Percentiles rank a stretch among this genome's conserved stretches.
Evolutionary conservation across 2,797 vertebrate species (phyloP).

Genomic region (Enteromius trimaculatus): DNA sequence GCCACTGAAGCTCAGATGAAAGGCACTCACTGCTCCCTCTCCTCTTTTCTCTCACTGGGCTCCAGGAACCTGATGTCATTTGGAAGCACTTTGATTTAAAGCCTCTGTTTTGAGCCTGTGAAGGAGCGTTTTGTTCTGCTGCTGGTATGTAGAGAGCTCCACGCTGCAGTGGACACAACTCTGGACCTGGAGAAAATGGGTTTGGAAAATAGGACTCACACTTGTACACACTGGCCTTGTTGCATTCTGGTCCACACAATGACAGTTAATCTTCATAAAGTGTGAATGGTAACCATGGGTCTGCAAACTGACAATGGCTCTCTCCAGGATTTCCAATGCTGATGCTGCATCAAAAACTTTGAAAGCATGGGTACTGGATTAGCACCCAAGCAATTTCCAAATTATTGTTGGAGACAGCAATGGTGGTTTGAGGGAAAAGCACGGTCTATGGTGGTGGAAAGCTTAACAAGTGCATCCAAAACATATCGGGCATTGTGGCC

Average conservation of each 20-base stretch:
- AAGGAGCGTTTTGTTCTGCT: slow-evolving; percentile 69
- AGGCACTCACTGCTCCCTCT: slow-evolving; percentile 66
- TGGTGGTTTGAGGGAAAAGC: not conserved
- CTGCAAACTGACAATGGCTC: slow-evolving; percentile 61
- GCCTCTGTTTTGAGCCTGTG: slow-evolving; percentile 71
- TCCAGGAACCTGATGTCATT: slow-evolving; percentile 70
- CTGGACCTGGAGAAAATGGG: slow-evolving; percentile 55
- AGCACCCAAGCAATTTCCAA: slow-evolving; percentile 44
- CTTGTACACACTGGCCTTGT: slow-evolving; percentile 60
- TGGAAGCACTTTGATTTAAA: slow-evolving; percentile 71
- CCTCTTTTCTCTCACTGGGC: slow-evolving; percentile 62
- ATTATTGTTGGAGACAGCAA: slow-evolving; percentile 30
- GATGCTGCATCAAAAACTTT: slow-evolving; percentile 62
- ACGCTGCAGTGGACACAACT: slow-evolving; percentile 51
- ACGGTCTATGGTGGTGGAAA: not conserved
- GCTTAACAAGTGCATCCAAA: slow-evolving; percentile 35
- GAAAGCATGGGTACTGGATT: slow-evolving; percentile 37
- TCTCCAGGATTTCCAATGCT: slow-evolving; percentile 51
- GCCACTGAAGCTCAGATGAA: slow-evolving; percentile 65
- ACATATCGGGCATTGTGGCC: slow-evolving; percentile 38
- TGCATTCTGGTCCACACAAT: slow-evolving; percentile 64
- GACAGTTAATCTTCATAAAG: slow-evolving; percentile 74
- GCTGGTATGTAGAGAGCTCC: slow-evolving; percentile 71
- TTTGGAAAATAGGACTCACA: slow-evolving; percentile 53
- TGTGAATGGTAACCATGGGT: slow-evolving; percentile 67